Conservation (phyloP, 1,140 invertebrate species). For the Tetragnatha versicolor region DNA sequence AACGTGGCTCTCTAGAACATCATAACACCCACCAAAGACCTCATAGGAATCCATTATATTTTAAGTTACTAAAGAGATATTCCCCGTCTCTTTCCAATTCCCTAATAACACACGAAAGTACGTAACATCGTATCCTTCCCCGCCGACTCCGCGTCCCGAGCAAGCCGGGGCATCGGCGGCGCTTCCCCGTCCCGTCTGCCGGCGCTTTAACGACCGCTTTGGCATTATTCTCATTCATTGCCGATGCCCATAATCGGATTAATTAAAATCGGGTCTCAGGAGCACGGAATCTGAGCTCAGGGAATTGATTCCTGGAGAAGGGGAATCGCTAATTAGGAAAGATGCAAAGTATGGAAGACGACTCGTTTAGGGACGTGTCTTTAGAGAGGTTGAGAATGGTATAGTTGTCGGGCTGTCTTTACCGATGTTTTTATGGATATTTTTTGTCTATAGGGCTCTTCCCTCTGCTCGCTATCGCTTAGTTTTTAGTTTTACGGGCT, state of each 20-base stretch:
- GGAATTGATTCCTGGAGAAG: constrained; percentile 24
- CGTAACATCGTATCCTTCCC: too few species aligned
- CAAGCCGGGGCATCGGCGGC: background rate
- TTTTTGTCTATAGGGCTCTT: too few species aligned
- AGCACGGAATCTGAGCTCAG: constrained; percentile 4
- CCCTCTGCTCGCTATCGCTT: too few species aligned
- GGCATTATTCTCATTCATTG: constrained; percentile 40
- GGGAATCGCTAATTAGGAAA: constrained; percentile 25
- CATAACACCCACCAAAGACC: too few species aligned
- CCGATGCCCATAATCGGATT: constrained; percentile 42
- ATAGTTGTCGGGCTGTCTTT: constrained; percentile 6
- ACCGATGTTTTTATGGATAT: too few species aligned
- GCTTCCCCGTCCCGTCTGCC: background rate
- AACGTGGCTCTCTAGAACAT: too few species aligned
- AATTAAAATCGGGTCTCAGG: constrained; percentile 34
- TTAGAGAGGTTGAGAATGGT: constrained; percentile 22
- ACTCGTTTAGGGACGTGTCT: background rate
- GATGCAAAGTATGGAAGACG: constrained; percentile 1
- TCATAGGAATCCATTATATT: too few species aligned
- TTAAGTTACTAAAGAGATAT: too few species aligned
- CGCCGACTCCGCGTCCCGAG: too few species aligned
- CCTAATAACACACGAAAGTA: too few species aligned
- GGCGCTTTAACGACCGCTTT: constrained; percentile 19
- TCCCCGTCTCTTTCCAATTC: too few species aligned
- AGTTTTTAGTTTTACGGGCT: too few species aligned